Conservation (phyloP, 2,888 invertebrate species). For the Drosophila mercatorum region DNA sequence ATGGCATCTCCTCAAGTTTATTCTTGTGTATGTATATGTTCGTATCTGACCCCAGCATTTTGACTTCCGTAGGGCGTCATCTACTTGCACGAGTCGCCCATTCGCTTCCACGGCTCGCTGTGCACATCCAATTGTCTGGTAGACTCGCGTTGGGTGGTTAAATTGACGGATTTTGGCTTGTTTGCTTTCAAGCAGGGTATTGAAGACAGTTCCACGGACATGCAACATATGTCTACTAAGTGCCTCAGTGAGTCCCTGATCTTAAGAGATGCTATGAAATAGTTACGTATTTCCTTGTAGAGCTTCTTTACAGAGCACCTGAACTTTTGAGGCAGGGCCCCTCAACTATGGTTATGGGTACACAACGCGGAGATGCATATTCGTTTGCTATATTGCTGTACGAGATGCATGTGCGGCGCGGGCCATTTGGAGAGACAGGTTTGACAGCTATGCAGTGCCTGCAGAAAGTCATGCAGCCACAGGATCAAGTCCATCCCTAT, state of each 20-base stretch:
- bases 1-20: constrained; percentile 42
- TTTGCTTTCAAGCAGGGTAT: constrained; percentile 92
- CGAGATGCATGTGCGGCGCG: constrained; percentile 93
- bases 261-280: neutral
- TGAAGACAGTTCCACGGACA: constrained; percentile 88
- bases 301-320: constrained; percentile 92
- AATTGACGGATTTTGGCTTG: constrained; percentile 95
- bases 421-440: constrained; percentile 92
- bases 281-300: constrained; percentile 84
- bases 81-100: constrained; percentile 94
- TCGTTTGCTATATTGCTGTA: constrained; percentile 95
- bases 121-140: constrained; percentile 96
- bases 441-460: constrained; percentile 88
- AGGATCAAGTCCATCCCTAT: constrained; percentile 80
- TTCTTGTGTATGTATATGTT: constrained; percentile 5
- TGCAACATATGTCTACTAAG: constrained; percentile 86
- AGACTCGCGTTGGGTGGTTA: constrained; percentile 97
- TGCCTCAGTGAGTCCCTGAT: constrained; percentile 88
- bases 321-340: constrained; percentile 88
- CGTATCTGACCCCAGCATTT: constrained; percentile 12
- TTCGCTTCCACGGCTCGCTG: constrained; percentile 94
- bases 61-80: constrained; percentile 90
- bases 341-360: constrained; percentile 85
- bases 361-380: constrained; percentile 92
- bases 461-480: constrained; percentile 83